Percentiles rank a stretch among this genome's conserved stretches.
phyloP scores from a whole-genome alignment of 2,888 invertebrate species.

The Phengaris alcon region DNA sequence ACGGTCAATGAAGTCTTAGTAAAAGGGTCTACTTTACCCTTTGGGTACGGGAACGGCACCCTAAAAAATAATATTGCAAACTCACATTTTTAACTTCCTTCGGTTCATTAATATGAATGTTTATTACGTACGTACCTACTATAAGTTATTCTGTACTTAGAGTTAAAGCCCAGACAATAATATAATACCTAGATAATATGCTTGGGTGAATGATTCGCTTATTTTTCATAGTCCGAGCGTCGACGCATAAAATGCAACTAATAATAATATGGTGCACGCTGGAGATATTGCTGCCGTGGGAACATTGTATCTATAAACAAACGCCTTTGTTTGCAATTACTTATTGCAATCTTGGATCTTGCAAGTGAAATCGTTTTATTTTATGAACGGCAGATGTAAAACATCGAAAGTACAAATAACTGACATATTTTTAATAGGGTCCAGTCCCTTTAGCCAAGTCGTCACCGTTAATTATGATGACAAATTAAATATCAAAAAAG shows the following conservation, averaged over 20 bases:
- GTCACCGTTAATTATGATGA: too few relatives aligned
- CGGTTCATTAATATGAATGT: too few relatives aligned
- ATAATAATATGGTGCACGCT: constrained; percentile 26
- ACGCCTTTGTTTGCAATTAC: constrained; percentile 5
- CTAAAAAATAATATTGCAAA: too few relatives aligned
- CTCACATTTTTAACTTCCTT: too few relatives aligned
- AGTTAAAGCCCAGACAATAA: not conserved
- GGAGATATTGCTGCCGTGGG: constrained; percentile 26
- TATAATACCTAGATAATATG: constrained; percentile 9
- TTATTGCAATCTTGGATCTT: constrained; percentile 6
- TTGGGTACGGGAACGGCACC: too few relatives aligned
- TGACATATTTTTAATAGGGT: not conserved
- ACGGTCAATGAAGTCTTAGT: too few relatives aligned
- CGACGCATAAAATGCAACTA: constrained; percentile 22
- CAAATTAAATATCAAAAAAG: too few relatives aligned
- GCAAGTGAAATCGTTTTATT: not conserved
- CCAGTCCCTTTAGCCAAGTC: too few relatives aligned
- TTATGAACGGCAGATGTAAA: not conserved
- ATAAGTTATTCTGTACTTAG: not conserved
- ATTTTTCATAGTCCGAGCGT: constrained; percentile 12
- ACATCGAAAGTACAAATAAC: not conserved
- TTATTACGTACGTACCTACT: not conserved
- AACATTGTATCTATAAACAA: constrained; percentile 13
- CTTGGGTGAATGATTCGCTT: constrained; percentile 2
- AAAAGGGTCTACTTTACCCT: too few relatives aligned